Base-by-base conservation (phyloP, 2,113 vertebrate species). In the Urocolius indicus region DNA sequence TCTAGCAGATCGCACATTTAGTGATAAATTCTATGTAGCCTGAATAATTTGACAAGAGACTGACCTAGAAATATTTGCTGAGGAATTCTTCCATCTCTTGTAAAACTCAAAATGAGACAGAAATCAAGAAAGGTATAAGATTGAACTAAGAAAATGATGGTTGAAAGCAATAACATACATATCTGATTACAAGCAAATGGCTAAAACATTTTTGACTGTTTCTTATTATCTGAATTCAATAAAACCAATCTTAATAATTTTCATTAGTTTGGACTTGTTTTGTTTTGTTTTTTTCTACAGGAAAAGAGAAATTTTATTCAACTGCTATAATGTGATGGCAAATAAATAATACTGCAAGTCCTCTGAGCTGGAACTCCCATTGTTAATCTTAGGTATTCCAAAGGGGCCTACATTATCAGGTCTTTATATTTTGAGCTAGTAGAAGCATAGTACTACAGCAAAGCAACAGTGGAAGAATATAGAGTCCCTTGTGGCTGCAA, bases 381-480 rank as follows among this genome's bases (percentile, higher is more conserved):
- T 92, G 72, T 93, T 93, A 89, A 90, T 84, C 85, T 41, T 45
- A 67, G 27, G 36, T 75, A 93, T 83, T 96, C 61, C 48, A 81
- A 94, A 86, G 68, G n/a, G 75, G 19, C 13, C 71, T 72, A 52
- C 46, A 78, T 80, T 93, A 92, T 92, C 83, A 54, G 34, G 61
- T 84, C 93, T 94, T 94, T 78, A 78, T 93, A 91, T 92, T 96
- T 90, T 88, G 88, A 95, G 68, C 83, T 92, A 93, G 95, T 91
- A 96, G 69, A 96, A 68, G 52, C 74, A 82, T 95, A 95, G 83
- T 86, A 88, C 92, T 41, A 32, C 57, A 93, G 93, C 48, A 96
- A 90, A 94, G 93, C 93, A 96, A 92, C 76, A 63, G 22, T 86
- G 82, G 76, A 90, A 90, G 88, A 85, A 84, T 93, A 93, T 49